Evolutionary conservation across 2,113 vertebrate species (phyloP).

Genomic region (Electrona antarctica): DNA sequence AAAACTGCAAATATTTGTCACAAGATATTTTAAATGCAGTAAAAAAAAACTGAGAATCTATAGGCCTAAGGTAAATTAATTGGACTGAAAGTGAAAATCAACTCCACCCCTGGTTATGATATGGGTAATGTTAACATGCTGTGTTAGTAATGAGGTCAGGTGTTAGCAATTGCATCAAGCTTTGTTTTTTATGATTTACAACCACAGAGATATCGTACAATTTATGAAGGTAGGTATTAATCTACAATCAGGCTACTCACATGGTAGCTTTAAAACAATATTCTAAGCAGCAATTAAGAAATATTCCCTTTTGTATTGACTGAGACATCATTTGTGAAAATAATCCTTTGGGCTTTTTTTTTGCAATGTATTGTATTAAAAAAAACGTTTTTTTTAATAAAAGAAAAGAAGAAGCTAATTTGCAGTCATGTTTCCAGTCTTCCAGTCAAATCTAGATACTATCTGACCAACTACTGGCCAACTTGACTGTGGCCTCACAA

Average conservation of each 20-base stretch:
- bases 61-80: background rate
- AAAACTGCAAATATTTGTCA: background rate
- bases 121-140: slow-evolving; percentile 43
- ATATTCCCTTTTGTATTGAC: background rate
- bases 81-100: slow-evolving; percentile 7
- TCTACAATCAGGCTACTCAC: slow-evolving; percentile 12
- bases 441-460: background rate
- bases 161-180: slow-evolving; percentile 18
- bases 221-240: slow-evolving; percentile 14
- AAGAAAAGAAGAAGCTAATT: background rate
- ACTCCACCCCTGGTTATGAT: slow-evolving; percentile 15
- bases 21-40: background rate
- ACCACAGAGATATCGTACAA: slow-evolving; percentile 42
- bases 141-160: slow-evolving; percentile 47
- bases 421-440: background rate
- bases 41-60: background rate
- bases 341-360: background rate
- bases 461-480: background rate
- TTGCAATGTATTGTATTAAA: background rate
- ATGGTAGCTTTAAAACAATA: slow-evolving; percentile 7
- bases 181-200: slow-evolving; percentile 26
- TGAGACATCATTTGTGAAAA: background rate
- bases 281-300: background rate
- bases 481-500: too few species aligned
- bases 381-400: background rate